These are phyloP conservation scores for Poeciliopsis turrubarensis DNA, from an alignment of 2,113 vertebrate genomes.

Conservation along the genomic window DNA sequence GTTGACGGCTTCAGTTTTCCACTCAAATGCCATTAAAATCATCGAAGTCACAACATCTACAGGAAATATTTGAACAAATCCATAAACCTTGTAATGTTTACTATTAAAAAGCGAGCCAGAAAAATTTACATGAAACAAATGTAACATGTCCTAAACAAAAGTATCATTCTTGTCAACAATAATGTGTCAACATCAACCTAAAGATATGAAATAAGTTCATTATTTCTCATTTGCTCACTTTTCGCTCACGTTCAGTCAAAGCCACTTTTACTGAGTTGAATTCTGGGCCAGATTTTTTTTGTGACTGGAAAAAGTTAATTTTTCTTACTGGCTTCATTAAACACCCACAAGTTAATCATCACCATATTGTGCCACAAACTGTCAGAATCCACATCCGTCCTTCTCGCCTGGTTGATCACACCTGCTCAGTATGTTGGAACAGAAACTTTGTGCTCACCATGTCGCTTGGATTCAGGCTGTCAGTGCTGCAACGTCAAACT, in stretches of 20 bases:
- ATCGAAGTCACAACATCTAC: background rate
- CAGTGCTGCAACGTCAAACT: background rate
- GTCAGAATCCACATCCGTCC: constrained; percentile 16
- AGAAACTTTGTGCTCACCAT: background rate
- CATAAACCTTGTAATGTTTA: background rate
- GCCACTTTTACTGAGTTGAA: background rate
- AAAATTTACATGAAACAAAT: background rate
- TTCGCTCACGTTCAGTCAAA: background rate
- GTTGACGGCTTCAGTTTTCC: background rate
- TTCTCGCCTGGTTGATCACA: constrained; percentile 6
- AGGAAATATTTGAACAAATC: background rate
- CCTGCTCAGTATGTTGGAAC: constrained; percentile 3
- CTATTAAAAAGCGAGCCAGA: background rate
- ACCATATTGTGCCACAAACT: constrained; percentile 12
- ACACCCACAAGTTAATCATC: constrained; percentile 13
- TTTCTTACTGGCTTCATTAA: constrained; percentile 1
- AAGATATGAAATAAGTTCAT: background rate
- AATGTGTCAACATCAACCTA: background rate
- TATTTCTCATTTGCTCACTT: background rate
- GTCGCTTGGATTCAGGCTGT: background rate
- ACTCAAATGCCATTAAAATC: background rate
- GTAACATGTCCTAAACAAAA: background rate
- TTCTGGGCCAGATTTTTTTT: background rate
- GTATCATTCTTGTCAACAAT: background rate
- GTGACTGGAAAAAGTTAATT: constrained; percentile 14